Evolutionary conservation across 2,888 invertebrate species (phyloP).

Genomic region (Andrena bicolor): DNA sequence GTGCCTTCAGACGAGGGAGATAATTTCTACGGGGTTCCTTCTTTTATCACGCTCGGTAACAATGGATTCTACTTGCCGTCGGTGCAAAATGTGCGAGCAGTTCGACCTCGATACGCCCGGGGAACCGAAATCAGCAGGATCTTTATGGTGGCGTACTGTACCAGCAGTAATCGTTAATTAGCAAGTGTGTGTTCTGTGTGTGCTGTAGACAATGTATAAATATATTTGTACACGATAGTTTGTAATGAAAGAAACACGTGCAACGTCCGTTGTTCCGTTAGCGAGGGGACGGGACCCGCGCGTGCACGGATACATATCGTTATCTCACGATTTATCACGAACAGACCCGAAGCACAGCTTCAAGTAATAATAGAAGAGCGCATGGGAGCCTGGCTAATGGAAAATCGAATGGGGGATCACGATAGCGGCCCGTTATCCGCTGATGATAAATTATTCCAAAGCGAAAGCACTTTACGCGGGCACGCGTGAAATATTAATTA

Average conservation of each 20-base stretch:
- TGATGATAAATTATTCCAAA: slow-evolving; percentile 7
- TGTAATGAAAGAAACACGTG: slow-evolving; percentile 22
- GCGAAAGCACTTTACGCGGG: slow-evolving; percentile 2
- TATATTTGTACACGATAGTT: slow-evolving; percentile 25
- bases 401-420: slow-evolving; percentile 1
- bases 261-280: not conserved
- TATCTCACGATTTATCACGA: slow-evolving; percentile 18
- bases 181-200: slow-evolving; percentile 15
- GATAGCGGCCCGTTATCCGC: not conserved
- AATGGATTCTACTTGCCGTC: not conserved
- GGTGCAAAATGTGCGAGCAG: not conserved
- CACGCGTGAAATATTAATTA: slow-evolving; percentile 4
- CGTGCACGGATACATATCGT: slow-evolving; percentile 18
- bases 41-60: not conserved
- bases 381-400: slow-evolving; percentile 11
- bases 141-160: slow-evolving; percentile 46
- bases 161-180: slow-evolving; percentile 59
- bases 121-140: slow-evolving; percentile 23
- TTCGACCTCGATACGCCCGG: slow-evolving; percentile 30
- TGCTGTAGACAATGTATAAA: slow-evolving; percentile 11
- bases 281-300: not conserved
- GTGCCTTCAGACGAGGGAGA: not conserved
- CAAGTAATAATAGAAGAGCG: slow-evolving; percentile 11
- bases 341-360: slow-evolving; percentile 50
- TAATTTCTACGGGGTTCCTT: not conserved